Evolutionary conservation across 2,797 vertebrate genomes (phyloP).

Genomic region (Anabacerthia variegaticeps): DNA sequence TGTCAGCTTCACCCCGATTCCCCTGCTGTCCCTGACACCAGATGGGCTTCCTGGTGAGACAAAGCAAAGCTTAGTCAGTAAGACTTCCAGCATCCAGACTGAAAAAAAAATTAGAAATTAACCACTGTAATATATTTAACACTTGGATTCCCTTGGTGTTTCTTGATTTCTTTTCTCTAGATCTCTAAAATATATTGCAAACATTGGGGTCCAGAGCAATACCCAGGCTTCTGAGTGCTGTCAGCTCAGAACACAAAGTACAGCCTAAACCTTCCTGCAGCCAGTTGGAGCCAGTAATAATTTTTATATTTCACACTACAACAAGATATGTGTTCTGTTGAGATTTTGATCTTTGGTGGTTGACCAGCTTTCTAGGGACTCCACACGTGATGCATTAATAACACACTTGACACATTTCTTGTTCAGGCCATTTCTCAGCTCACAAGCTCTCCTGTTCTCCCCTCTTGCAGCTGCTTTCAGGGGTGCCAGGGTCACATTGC

Average conservation of each 20-base stretch:
- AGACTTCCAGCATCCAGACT: not conserved
- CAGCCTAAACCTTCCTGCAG: not conserved
- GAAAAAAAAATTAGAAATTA: not conserved
- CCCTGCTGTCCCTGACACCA: not conserved
- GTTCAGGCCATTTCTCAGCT: not conserved
- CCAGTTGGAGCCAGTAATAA: not conserved
- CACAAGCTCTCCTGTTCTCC: not conserved
- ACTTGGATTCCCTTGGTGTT: not conserved
- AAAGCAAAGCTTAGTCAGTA: not conserved
- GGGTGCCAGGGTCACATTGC: not conserved
- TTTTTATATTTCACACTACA: not conserved
- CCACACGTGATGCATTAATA: not conserved
- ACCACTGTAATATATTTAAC: not conserved
- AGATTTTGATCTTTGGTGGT: not conserved
- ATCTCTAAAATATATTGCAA: not conserved
- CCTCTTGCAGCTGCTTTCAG: not conserved
- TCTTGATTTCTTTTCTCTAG: not conserved
- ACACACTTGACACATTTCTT: not conserved
- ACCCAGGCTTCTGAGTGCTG: not conserved
- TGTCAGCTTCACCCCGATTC: not conserved
- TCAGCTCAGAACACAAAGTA: not conserved
- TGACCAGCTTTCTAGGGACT: not conserved
- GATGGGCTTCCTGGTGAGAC: not conserved
- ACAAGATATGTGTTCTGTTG: not conserved
- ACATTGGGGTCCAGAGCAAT: not conserved